A percentile compares a stretch with the other conserved stretches of the same genome.
phyloP scores from a whole-genome alignment of 1,140 invertebrate genomes.

The Pseudachorutes palmiensis region DNA sequence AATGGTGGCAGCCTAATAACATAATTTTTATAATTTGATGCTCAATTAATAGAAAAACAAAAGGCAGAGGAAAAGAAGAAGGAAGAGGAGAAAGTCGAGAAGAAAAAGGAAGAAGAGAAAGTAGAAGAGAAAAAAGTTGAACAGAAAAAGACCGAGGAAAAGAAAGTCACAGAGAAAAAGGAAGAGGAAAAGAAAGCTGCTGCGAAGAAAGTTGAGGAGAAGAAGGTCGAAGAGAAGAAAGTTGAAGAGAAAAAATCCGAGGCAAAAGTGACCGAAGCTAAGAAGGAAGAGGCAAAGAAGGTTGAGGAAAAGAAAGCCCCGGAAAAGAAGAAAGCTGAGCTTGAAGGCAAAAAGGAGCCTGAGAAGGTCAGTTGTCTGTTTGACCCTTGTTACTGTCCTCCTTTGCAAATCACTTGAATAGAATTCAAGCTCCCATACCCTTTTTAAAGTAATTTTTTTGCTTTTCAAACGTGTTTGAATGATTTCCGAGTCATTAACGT shows the following conservation, averaged over 20 bases:
- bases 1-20: no score
- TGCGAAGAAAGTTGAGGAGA: conserved; percentile 27
- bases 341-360: conserved; percentile 24
- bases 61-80: conserved; percentile 30
- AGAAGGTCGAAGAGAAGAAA: conserved; percentile 37
- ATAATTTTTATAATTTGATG: no score
- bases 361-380: conserved; percentile 16
- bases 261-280: conserved; percentile 29
- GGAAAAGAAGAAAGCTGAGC: conserved; percentile 31
- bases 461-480: background rate
- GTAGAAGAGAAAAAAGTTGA: conserved; percentile 41
- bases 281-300: conserved; percentile 40
- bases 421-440: no score
- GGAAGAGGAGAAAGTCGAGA: conserved; percentile 43
- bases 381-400: background rate
- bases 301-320: conserved; percentile 40
- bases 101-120: conserved; percentile 33
- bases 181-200: conserved; percentile 33
- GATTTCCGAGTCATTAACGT: background rate
- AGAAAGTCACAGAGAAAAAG: conserved; percentile 43
- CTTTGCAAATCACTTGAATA: background rate
- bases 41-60: conserved; percentile 20
- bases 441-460: no score
- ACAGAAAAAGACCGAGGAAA: conserved; percentile 33
- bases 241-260: conserved; percentile 46